Percentiles rank a stretch among this genome's conserved stretches.
Conservation (phyloP, 2,888 invertebrate genomes). For the Agrochola circellaris region DNA sequence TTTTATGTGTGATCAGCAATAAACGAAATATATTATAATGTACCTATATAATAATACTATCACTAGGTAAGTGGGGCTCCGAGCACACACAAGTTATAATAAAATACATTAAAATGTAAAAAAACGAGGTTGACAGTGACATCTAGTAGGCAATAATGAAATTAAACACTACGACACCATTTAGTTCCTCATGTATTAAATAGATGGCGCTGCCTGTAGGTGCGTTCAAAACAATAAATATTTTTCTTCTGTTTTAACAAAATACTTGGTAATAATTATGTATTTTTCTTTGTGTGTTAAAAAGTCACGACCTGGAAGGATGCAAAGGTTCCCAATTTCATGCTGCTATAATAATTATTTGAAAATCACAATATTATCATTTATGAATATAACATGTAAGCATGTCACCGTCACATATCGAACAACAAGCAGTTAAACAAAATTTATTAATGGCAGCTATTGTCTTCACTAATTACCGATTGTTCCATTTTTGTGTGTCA, state of each 20-base stretch:
- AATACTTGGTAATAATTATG: no score
- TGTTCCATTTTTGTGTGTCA: slow-evolving; percentile 37
- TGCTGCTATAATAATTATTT: background rate
- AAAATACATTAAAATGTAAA: background rate
- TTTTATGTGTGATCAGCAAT: no score
- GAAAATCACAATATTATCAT: background rate
- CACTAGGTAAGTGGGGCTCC: background rate
- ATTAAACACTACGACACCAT: background rate
- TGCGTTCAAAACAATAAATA: background rate
- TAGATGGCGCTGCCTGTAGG: slow-evolving; percentile 43
- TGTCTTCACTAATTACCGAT: slow-evolving; percentile 46
- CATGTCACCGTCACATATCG: background rate
- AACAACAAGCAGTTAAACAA: background rate
- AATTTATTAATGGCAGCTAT: slow-evolving; percentile 14
- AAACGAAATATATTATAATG: no score
- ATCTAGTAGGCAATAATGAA: slow-evolving; percentile 1
- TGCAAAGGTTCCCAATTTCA: background rate
- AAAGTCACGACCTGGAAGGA: background rate
- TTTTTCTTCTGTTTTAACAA: background rate
- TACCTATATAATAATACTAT: no score
- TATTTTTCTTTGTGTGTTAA: background rate
- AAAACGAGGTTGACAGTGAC: background rate
- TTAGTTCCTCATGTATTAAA: background rate
- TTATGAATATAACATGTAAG: background rate
- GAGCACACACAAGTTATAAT: background rate